Percentiles rank a stretch among this genome's conserved stretches.
Conservation (phyloP, 2,888 invertebrate genomes). For the Monochamus alternatus region DNA sequence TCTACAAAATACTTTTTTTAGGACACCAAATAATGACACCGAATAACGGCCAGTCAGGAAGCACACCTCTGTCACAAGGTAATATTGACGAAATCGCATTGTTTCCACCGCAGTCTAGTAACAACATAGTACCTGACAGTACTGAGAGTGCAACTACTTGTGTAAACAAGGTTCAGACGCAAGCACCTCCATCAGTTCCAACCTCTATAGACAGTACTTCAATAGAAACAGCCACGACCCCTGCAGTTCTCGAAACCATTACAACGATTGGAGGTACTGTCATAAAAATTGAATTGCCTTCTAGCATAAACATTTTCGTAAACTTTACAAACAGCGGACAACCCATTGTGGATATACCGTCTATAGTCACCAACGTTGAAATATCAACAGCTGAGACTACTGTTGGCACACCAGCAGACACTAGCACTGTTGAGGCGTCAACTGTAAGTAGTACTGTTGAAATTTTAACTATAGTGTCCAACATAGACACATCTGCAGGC, state of each 20-base stretch:
- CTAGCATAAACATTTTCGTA: slow-evolving; percentile 41
- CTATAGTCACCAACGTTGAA: slow-evolving; percentile 18
- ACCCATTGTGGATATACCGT: slow-evolving; percentile 15
- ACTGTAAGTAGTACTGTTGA: not conserved
- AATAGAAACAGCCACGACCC: not conserved
- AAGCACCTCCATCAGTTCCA: slow-evolving; percentile 1
- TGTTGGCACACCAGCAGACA: not conserved
- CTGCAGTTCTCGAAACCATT: slow-evolving; percentile 14
- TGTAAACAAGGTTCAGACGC: not conserved
- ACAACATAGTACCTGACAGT: not conserved
- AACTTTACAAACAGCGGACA: slow-evolving; percentile 31
- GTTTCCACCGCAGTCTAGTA: slow-evolving; percentile 6
- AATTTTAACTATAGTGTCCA: not conserved
- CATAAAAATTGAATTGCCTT: slow-evolving; percentile 33
- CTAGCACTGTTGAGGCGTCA: not conserved
- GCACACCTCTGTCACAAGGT: not conserved
- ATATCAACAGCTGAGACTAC: not conserved
- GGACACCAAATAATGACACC: slow-evolving; percentile 27
- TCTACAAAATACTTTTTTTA: not conserved
- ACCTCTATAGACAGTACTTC: not conserved
- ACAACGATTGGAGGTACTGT: not conserved
- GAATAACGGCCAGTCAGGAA: slow-evolving; percentile 2
- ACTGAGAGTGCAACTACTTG: not conserved
- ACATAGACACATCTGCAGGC: too few relatives aligned
- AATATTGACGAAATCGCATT: slow-evolving; percentile 2